Evolutionary conservation across 2,113 vertebrate genomes (phyloP).

Genomic region (Danio rerio): DNA sequence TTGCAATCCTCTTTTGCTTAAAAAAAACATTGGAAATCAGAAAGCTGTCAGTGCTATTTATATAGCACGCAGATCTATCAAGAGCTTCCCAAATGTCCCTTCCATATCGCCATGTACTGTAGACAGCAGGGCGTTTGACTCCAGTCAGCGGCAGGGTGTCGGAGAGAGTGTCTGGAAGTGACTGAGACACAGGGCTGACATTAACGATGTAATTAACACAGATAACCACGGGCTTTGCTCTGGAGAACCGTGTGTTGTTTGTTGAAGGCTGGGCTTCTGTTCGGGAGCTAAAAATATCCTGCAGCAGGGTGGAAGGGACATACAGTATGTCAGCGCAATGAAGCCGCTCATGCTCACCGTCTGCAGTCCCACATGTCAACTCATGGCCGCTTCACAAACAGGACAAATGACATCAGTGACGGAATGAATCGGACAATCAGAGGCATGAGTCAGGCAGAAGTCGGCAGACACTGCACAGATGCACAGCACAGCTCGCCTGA

Average conservation of each 20-base stretch:
- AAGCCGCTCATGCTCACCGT: not conserved
- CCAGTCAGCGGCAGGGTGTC: not conserved
- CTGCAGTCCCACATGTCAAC: not conserved
- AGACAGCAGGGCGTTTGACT: not conserved
- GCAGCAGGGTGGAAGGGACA: constrained; percentile 24
- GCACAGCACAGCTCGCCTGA: not conserved
- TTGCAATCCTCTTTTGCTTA: too few relatives aligned
- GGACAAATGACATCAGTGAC: constrained; percentile 7
- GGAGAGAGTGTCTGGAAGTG: constrained; percentile 20
- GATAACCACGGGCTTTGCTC: constrained; percentile 40
- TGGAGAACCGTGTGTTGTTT: constrained; percentile 16
- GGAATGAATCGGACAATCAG: constrained; percentile 12
- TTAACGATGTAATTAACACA: constrained; percentile 53
- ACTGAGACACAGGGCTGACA: constrained; percentile 44
- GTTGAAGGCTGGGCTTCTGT: constrained; percentile 21
- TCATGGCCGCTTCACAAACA: not conserved
- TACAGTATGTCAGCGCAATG: constrained; percentile 18
- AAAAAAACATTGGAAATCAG: too few relatives aligned
- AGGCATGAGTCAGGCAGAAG: constrained; percentile 10
- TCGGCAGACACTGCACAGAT: not conserved
- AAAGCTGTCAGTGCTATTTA: too few relatives aligned
- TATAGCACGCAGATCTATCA: too few relatives aligned
- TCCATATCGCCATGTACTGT: not conserved
- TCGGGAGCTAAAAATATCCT: constrained; percentile 50
- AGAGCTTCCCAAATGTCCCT: not conserved